phyloP scores from a whole-genome alignment of 2,888 invertebrate species.

The Vesta saturnalis region DNA sequence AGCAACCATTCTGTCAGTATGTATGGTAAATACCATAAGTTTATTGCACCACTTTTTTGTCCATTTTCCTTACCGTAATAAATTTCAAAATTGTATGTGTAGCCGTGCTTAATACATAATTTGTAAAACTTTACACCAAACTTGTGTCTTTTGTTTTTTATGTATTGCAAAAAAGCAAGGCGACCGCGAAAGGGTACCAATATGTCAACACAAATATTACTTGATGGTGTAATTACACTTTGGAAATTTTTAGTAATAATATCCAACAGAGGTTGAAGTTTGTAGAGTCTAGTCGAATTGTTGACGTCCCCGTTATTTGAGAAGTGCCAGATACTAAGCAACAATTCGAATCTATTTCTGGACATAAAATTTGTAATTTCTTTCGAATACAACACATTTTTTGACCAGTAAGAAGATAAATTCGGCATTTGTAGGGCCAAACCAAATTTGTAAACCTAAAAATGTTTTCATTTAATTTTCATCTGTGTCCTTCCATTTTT shows the following conservation, averaged over 20 bases:
- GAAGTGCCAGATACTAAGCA: not conserved
- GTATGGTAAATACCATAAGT: constrained; percentile 47
- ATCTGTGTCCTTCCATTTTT: not conserved
- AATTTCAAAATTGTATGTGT: constrained; percentile 7
- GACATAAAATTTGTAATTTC: not conserved
- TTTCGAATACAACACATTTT: not conserved
- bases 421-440: not conserved
- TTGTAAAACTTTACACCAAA: constrained; percentile 9
- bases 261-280: too few species aligned
- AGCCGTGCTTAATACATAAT: not conserved
- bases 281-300: too few species aligned
- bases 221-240: too few species aligned
- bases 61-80: not conserved
- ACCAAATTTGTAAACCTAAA: not conserved
- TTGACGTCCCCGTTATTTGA: not conserved
- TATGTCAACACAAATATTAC: too few species aligned
- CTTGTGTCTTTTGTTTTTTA: not conserved
- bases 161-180: not conserved
- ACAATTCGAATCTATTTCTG: not conserved
- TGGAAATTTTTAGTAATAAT: too few species aligned
- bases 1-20: constrained; percentile 41
- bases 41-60: constrained; percentile 42
- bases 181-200: not conserved
- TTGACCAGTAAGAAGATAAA: not conserved
- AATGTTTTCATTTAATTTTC: not conserved